Evolutionary conservation across 2,797 vertebrate species (phyloP), one percentile per base, ranked within the genome.

Genomic region (Melanotaenia nigrans): DNA sequence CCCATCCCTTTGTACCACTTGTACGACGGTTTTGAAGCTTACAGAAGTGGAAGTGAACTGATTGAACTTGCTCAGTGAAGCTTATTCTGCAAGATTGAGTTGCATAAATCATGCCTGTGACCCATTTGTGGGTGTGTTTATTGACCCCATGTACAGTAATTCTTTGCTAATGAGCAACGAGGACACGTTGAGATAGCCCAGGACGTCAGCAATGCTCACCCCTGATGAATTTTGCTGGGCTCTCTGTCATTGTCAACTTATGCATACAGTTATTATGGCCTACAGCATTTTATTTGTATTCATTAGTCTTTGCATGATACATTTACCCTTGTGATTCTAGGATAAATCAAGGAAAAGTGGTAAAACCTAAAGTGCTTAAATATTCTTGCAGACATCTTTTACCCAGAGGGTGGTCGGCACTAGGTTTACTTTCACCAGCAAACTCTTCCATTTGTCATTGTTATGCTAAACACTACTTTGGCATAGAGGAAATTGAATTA

Each of bases 21-120:
- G 92, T 88, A 72, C 83, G 83, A 74, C 71, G 85, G 81, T 77
- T 80, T 90, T 92, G 89, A 93, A 84, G 91, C 84, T 65, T 88
- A 91, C 74, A 88, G 68, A 80, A 91, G 93, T 91, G 90, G 94
- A 95, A 92, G 92, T 53, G 84, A 85, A 42, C n/a, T 79, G 79
- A 92, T 92, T 95, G 90, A 93, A 92, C 86, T 88, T 94, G 94
- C 66, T 94, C 94, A 95, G 3, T 88, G 93, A 92, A 90, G 94
- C 95, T 92, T 94, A 88, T 85, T 87, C 75, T 16, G 20, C 56
- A 83, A 82, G 79, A 87, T 72, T 40, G 74, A 76, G 88, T 88
- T 85, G 91, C 56, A 51, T 92, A 92, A 94, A 95, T 94, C 91
- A 91, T 61, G 86, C 91, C 93, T 89, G 89, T 94, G 93, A 89